A percentile compares a stretch with the other conserved stretches of the same genome.
phyloP scores from a whole-genome alignment of 2,113 vertebrate species.

The Plotosus lineatus region DNA sequence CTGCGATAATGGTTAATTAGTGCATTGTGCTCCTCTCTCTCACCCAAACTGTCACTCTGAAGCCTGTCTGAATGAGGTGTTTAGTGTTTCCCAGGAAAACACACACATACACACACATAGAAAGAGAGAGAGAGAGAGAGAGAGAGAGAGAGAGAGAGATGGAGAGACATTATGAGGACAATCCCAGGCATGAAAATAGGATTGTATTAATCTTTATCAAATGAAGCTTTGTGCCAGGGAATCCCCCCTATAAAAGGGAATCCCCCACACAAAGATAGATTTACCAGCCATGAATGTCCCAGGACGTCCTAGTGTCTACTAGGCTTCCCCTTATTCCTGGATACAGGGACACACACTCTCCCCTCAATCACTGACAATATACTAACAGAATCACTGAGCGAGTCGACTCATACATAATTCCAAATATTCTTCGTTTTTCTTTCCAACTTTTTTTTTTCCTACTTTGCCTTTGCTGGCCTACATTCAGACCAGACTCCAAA shows the following conservation, averaged over 20 bases:
- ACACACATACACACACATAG: neutral
- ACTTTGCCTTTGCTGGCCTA: slow-evolving; percentile 21
- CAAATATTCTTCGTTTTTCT: slow-evolving; percentile 14
- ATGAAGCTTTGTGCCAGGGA: slow-evolving; percentile 63
- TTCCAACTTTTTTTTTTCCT: slow-evolving; percentile 20
- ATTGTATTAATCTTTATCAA: slow-evolving; percentile 82
- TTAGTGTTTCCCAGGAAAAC: slow-evolving; percentile 63
- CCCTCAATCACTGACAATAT: slow-evolving; percentile 1
- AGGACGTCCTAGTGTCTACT: slow-evolving; percentile 23
- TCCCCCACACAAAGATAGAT: neutral
- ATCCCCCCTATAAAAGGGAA: slow-evolving; percentile 38
- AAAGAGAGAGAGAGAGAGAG: slow-evolving; percentile 34
- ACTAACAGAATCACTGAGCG: neutral
- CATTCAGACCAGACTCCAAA: slow-evolving; percentile 49
- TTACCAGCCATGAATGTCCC: slow-evolving; percentile 13
- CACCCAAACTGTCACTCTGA: slow-evolving; percentile 64
- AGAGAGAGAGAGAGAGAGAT: slow-evolving; percentile 55
- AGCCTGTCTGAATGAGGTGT: slow-evolving; percentile 69
- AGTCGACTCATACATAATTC: slow-evolving; percentile 17
- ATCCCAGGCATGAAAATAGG: slow-evolving; percentile 78
- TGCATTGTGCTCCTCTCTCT: slow-evolving; percentile 70
- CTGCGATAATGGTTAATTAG: slow-evolving; percentile 71
- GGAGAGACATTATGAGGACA: slow-evolving; percentile 74
- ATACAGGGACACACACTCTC: slow-evolving; percentile 1
- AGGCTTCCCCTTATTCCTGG: neutral